Conservation (phyloP, 2,113 vertebrate species). For the Smithornis capensis region DNA sequence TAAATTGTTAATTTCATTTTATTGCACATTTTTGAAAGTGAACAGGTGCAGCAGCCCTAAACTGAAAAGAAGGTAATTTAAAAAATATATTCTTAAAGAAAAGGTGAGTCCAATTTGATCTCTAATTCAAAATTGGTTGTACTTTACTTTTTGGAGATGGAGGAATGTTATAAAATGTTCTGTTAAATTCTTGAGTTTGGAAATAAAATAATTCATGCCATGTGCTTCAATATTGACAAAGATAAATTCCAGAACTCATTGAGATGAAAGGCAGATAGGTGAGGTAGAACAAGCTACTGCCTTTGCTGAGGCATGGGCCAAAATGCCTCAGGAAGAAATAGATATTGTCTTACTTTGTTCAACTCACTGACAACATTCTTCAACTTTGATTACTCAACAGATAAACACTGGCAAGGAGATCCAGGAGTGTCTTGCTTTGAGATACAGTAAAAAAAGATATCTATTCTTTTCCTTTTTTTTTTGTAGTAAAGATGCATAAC, state of each 20-base stretch:
- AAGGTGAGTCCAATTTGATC: not conserved
- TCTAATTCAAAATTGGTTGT: not conserved
- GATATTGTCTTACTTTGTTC: not conserved
- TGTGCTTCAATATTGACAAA: not conserved
- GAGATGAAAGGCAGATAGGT: not conserved
- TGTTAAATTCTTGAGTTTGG: not conserved
- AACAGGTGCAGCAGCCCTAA: not conserved
- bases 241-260: not conserved
- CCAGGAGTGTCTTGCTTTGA: not conserved
- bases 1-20: not conserved
- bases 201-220: not conserved
- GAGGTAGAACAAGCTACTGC: not conserved
- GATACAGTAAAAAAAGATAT: not conserved
- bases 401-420: not conserved
- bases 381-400: not conserved
- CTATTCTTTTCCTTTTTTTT: not conserved
- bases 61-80: not conserved
- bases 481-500: not conserved
- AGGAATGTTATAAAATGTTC: not conserved
- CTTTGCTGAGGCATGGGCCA: not conserved
- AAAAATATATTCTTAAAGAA: not conserved
- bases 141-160: not conserved
- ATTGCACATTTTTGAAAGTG: not conserved
- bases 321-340: not conserved
- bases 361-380: not conserved